Evolutionary conservation across 2,888 invertebrate species (phyloP).

Genomic region (Plusia festucae): DNA sequence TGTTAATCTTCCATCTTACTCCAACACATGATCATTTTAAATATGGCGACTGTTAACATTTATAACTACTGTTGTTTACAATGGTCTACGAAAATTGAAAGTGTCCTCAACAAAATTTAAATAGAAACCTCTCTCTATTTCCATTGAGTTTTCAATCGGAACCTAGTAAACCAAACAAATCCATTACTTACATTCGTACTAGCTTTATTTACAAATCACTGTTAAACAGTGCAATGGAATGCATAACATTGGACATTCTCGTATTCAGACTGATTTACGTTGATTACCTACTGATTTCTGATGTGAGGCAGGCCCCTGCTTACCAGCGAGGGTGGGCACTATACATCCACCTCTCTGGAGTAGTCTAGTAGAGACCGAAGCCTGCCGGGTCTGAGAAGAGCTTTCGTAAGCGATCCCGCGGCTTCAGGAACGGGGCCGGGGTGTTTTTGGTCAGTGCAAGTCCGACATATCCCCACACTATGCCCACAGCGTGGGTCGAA

Average conservation of each 20-base stretch:
- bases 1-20: neutral
- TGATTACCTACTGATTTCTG: neutral
- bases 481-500: too few species aligned
- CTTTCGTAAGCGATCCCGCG: too few species aligned
- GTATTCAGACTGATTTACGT: neutral
- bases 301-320: too few species aligned
- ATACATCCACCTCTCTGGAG: too few species aligned
- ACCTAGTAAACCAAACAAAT: neutral
- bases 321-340: too few species aligned
- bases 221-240: neutral
- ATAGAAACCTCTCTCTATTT: neutral
- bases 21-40: neutral
- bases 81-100: neutral
- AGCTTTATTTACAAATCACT: conserved; percentile 2
- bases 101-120: neutral
- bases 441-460: too few species aligned
- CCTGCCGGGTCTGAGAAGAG: too few species aligned
- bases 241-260: neutral
- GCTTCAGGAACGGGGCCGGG: too few species aligned
- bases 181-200: neutral
- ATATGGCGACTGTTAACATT: neutral
- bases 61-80: neutral
- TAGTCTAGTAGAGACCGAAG: too few species aligned
- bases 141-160: too few species aligned
- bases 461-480: too few species aligned